These are phyloP conservation scores for Oryctolagus cuniculus DNA, from an alignment of 2,113 vertebrate genomes.

Conservation along the genomic window mOryCun1.1 NC_091434.1:34027001-34027500, in stretches of 20 bases:
- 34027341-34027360: background rate
- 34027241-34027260: background rate
- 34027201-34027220: background rate
- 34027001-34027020: background rate
- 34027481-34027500: background rate
- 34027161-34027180: background rate
- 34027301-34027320: background rate
- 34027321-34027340: background rate
- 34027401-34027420: background rate
- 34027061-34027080: background rate
- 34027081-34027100: background rate
- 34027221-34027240: background rate
- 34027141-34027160: background rate
- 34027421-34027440: background rate
- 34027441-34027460: background rate
- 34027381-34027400: background rate
- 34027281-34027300: background rate
- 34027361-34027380: background rate
- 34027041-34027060: background rate
- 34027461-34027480: background rate
- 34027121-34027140: background rate
- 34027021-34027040: background rate
- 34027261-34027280: background rate
- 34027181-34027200: background rate
- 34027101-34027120: background rate